Percentiles rank a stretch among this genome's conserved stretches.
phyloP scores from a whole-genome alignment of 2,797 vertebrate genomes.

The Crenuchus spilurus region DNA sequence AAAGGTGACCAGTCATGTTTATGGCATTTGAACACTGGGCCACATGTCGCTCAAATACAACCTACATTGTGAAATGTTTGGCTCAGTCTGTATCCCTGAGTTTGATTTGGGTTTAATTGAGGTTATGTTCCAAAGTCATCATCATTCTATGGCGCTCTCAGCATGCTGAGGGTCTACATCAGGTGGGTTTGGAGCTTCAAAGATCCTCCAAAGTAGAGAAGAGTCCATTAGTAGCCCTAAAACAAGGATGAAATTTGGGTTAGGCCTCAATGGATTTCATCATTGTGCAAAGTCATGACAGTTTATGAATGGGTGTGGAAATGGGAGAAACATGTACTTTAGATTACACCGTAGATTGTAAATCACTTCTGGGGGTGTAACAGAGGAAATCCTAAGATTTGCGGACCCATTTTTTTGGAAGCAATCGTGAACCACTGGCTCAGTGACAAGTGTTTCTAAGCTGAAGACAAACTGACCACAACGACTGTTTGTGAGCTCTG shows the following conservation, averaged over 20 bases:
- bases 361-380: conserved; percentile 34
- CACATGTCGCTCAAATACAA: too few species aligned
- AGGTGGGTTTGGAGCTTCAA: too few species aligned
- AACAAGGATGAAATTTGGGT: background rate
- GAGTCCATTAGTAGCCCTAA: background rate
- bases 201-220: too few species aligned
- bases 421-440: conserved; percentile 7
- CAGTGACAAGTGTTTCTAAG: conserved; percentile 18
- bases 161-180: too few species aligned
- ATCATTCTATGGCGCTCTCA: too few species aligned
- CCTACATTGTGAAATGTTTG: too few species aligned
- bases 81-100: too few species aligned
- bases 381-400: conserved; percentile 56
- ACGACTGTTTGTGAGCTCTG: conserved; percentile 29
- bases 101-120: too few species aligned
- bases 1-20: too few species aligned
- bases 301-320: conserved; percentile 37
- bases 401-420: conserved; percentile 21
- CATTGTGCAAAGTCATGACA: conserved; percentile 54
- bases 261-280: conserved; percentile 11
- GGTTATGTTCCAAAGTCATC: too few species aligned
- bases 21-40: too few species aligned
- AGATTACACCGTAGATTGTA: conserved; percentile 41
- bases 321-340: conserved; percentile 46
- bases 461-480: conserved; percentile 14